These are phyloP conservation scores for Gymnocheta viridis DNA, from an alignment of 2,888 invertebrate genomes.

Conservation along the genomic window DNA sequence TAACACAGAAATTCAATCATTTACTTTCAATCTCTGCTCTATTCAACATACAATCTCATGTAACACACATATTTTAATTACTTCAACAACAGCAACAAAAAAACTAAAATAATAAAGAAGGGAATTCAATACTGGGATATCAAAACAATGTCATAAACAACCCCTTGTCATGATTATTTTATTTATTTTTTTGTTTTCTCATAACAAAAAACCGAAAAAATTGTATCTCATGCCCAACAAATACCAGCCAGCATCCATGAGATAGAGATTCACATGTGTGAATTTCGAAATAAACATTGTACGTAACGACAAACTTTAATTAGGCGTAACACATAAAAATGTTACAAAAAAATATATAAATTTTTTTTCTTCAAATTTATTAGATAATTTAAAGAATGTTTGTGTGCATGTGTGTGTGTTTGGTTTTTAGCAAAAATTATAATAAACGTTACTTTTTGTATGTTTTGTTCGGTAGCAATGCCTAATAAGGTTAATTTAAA, in stretches of 20 bases:
- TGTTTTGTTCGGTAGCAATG: slow-evolving; percentile 21
- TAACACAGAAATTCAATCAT: slow-evolving; percentile 70
- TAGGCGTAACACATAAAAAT: slow-evolving; percentile 64
- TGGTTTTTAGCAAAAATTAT: slow-evolving; percentile 18
- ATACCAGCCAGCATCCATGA: slow-evolving; percentile 40
- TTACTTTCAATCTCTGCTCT: slow-evolving; percentile 33
- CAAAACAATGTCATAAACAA: slow-evolving; percentile 60
- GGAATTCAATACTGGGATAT: slow-evolving; percentile 35
- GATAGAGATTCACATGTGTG: slow-evolving; percentile 45
- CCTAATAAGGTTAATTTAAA: slow-evolving; percentile 62
- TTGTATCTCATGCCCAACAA: slow-evolving; percentile 20
- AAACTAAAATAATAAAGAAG: too few species aligned
- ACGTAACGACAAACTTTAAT: slow-evolving; percentile 57
- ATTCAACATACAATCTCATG: not conserved
- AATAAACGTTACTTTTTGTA: slow-evolving; percentile 47
- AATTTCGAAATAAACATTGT: slow-evolving; percentile 46
- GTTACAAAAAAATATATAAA: slow-evolving; percentile 40
- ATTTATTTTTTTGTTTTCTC: slow-evolving; percentile 2
- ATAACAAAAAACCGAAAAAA: slow-evolving; percentile 5
- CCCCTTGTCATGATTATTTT: slow-evolving; percentile 56
- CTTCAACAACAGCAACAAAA: too few species aligned
- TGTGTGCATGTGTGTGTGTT: not conserved
- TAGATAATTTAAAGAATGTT: slow-evolving; percentile 18
- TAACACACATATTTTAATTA: slow-evolving; percentile 55
- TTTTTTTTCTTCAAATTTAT: slow-evolving; percentile 44